These are phyloP conservation scores for Peromyscus leucopus DNA, from an alignment of 2,113 vertebrate species.

Conservation along the genomic window DNA sequence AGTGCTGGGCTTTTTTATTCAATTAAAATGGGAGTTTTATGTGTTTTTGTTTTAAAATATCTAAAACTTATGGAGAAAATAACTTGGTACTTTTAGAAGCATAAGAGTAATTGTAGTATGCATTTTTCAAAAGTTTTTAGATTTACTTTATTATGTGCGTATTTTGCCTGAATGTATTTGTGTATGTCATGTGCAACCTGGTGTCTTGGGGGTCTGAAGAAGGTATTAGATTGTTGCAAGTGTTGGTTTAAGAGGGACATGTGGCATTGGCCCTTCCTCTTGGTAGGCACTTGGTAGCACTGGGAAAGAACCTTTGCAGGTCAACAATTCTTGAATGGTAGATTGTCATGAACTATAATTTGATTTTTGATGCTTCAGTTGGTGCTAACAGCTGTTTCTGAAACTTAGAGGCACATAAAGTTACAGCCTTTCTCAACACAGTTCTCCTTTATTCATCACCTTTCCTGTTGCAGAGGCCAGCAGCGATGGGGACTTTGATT, in stretches of 20 bases:
- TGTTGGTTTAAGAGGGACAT: background rate
- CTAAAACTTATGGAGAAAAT: slow-evolving; percentile 49
- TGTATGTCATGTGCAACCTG: background rate
- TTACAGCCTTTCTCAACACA: background rate
- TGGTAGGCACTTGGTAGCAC: background rate
- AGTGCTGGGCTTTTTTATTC: background rate
- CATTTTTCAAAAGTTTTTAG: background rate
- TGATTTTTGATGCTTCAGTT: slow-evolving; percentile 33
- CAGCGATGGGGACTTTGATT: background rate
- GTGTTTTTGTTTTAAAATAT: slow-evolving; percentile 34
- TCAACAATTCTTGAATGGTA: background rate
- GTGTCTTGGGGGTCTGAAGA: background rate
- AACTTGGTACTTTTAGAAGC: background rate
- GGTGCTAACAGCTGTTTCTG: background rate
- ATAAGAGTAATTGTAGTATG: slow-evolving; percentile 4
- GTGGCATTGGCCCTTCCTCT: background rate
- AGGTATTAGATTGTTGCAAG: background rate
- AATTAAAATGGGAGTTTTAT: slow-evolving; percentile 2
- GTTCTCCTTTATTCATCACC: background rate
- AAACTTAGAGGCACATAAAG: background rate
- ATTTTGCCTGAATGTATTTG: background rate
- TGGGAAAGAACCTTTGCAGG: background rate
- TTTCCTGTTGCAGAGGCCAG: background rate
- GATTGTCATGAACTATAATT: background rate
- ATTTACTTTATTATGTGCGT: background rate